Base-by-base conservation (phyloP, 2,888 invertebrate species). In the Drosophila neotestacea region DNA sequence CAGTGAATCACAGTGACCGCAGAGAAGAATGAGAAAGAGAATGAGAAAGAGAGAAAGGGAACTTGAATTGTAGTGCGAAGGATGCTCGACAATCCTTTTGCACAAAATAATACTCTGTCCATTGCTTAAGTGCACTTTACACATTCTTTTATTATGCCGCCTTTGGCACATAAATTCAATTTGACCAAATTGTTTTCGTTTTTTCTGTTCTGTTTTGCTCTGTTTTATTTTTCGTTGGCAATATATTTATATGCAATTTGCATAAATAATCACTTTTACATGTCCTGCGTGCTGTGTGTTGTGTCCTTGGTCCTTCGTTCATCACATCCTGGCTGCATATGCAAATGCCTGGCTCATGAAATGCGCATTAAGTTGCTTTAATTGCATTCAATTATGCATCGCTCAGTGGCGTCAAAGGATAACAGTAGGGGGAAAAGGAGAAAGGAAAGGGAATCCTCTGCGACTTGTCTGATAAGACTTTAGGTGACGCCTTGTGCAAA, bases 371-470 rank as follows among this genome's bases (percentile, higher is more conserved):
- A 90, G 77, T 80, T 83, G 75, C 81, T 88, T 83, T 90, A 90
- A 90, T 88, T 83, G 85, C 89, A 88, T 89, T 90, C 89, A 89
- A 90, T 89, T 89, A 89, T 88, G 85, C 88, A 65, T 61, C 76
- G 65, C 79, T 77, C 64, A 62, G 62, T 63, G 54, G 10, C 22
- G 28, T 22, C 61, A 42, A 34, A 27, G 55, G 32, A 47, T 58
- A 58, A 34, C 27, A 13, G 27, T 9, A 16, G 52, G 27, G 5
- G 7, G 6, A 1, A 9, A 36, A 16, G 34, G 0, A n/a, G 7
- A 32, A 4, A 32, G 1, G 6, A n/a, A n/a, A 9, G 39, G 50
- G 51, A 32, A 11, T 41, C 0, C 63, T 69, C 85, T 89, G 88
- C 68, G 39, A 36, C 70, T 65, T 52, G 64, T 22, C 76, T 69